A percentile compares a stretch with the other conserved stretches of the same genome.
phyloP scores from a whole-genome alignment of 2,113 vertebrate species.

The Pseudois nayaur region DNA sequence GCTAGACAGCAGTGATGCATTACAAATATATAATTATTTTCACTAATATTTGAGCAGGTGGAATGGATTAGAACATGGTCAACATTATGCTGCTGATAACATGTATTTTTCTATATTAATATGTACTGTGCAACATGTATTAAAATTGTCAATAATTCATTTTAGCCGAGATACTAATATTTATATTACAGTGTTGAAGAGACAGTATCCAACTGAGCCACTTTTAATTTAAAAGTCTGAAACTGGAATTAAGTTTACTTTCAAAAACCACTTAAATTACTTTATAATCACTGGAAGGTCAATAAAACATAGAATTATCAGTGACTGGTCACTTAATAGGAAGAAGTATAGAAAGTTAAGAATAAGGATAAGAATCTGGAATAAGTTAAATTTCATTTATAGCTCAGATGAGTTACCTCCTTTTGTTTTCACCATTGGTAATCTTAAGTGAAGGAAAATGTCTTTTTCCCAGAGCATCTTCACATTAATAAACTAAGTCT shows the following conservation, averaged over 20 bases:
- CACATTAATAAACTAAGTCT: slow-evolving; percentile 7
- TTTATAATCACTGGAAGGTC: slow-evolving; percentile 38
- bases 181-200: slow-evolving; percentile 82
- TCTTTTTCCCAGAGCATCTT: neutral
- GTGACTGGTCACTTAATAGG: slow-evolving; percentile 16
- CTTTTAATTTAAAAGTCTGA: slow-evolving; percentile 74
- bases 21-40: slow-evolving; percentile 90
- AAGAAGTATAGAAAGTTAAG: neutral
- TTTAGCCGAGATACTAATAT: slow-evolving; percentile 84
- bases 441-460: slow-evolving; percentile 52
- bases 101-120: slow-evolving; percentile 88
- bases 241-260: slow-evolving; percentile 65
- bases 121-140: slow-evolving; percentile 88
- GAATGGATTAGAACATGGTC: slow-evolving; percentile 98
- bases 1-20: slow-evolving; percentile 84
- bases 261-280: slow-evolving; percentile 49
- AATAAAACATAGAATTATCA: slow-evolving; percentile 39
- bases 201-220: slow-evolving; percentile 74
- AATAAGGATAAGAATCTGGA: neutral
- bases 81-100: slow-evolving; percentile 90
- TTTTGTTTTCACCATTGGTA: slow-evolving; percentile 39
- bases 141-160: slow-evolving; percentile 87
- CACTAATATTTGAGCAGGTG: slow-evolving; percentile 98
- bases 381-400: slow-evolving; percentile 13
- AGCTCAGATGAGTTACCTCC: neutral